Conservation (phyloP, 2,113 vertebrate genomes). For the Microtus montanus region DNA sequence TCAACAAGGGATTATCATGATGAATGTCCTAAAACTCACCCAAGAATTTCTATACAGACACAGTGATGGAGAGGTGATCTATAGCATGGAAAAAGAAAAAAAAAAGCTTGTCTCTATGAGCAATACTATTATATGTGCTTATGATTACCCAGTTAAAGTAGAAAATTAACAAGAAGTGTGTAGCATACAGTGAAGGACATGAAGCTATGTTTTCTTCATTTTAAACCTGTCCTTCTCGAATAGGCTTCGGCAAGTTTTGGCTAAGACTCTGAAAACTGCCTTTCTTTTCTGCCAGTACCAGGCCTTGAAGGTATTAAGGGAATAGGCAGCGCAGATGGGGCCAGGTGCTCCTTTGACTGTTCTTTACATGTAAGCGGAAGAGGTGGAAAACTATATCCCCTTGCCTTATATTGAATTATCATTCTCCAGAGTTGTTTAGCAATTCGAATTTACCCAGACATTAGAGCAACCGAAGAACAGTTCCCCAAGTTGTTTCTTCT, state of each 20-base stretch:
- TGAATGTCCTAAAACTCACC: background rate
- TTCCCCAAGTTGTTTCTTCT: background rate
- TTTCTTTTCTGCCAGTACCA: background rate
- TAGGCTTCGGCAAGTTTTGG: background rate
- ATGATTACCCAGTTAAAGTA: background rate
- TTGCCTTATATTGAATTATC: background rate
- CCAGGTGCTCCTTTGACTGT: background rate
- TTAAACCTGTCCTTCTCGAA: background rate
- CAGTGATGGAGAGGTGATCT: background rate
- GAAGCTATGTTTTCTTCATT: background rate
- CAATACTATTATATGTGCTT: background rate
- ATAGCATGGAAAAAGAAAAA: background rate
- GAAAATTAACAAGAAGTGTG: too few relatives aligned
- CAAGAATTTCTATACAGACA: background rate
- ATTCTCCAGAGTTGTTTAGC: background rate
- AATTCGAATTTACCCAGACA: background rate
- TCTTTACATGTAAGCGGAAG: background rate
- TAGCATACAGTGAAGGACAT: background rate
- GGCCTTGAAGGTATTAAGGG: background rate
- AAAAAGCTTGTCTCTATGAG: background rate
- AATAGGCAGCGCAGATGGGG: background rate
- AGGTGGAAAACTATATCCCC: background rate
- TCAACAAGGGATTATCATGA: background rate
- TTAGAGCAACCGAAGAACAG: constrained; percentile 6
- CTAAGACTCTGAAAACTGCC: background rate